Evolutionary conservation across 2,113 vertebrate species (phyloP), one percentile per base, ranked within the genome.

Genomic region (Prolemur simus): DNA sequence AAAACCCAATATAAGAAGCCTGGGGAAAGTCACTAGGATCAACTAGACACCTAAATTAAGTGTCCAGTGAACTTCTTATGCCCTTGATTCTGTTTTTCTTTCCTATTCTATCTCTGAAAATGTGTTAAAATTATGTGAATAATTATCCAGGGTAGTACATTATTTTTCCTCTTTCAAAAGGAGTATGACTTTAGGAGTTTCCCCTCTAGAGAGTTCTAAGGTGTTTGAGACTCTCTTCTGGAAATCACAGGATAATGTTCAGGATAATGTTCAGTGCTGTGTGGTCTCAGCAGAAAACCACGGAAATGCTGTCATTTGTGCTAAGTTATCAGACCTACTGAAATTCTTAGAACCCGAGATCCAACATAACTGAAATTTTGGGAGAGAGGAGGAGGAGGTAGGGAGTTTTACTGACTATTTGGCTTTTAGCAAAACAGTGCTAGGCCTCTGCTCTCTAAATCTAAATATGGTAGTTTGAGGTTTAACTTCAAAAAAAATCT

Each of bases 401-500:
- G 5, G 8, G 5, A 82, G 2, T 69, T 52, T 91, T 64, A 52
- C 20, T 47, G 80, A 8, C 5, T 64, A 32, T 93, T 91, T 91
- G 9, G 21, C 69, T 32, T 83, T 93, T 45, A 89, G 49, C 18
- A 83, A 89, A 92, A 76, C 5, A 81, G 32, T 81, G 4, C 14
- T 63, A 78, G 7, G 6, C 64, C 45, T 96, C 87, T 95, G n/a
- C 20, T 94, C 27, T 95, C 32, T 85, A 85, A 84, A 97, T 85
- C 6, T 74, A 86, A 91, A 92, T 87, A 56, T 80, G 27, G 15
- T 71, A 78, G 21, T 96, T 86, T 87, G n/a, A 54, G 45, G 25
- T 77, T 78, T 95, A 93, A 83, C 52, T 84, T 91, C 32, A 89
- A 6, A 84, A 81, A 76, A n/a, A 29, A 77, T 49, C 11, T 86